Evolutionary conservation across 2,888 invertebrate genomes (phyloP), one percentile per base, ranked within the genome.

Genomic region (Ennomos fuscantarius): DNA sequence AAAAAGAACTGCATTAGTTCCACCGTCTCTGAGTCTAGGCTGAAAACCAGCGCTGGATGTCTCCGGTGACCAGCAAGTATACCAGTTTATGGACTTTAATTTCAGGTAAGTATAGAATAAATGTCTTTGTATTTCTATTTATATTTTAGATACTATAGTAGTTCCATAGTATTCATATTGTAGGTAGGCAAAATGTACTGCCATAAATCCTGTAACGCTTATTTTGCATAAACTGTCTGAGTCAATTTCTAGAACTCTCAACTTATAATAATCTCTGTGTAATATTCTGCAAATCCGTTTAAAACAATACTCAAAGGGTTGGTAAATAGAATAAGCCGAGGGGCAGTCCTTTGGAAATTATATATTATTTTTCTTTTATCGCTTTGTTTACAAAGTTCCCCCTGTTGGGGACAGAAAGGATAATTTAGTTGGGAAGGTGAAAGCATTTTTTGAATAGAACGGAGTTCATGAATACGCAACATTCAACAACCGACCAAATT

Each of bases 311-410:
- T 47, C 47, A 51, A 56, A 51, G 52, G 56, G 47, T 57, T 43
- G 47, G 57, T 41, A 57, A 57, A 57, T 52, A 52, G 52, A 57
- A 57, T 57, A 52, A 57, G 52, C 57, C 37, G 46, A 57, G 43
- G 48, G 52, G 43, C 57, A 57, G 43, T 57, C 57, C 57, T 46
- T 37, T 42, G 43, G 40, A 44, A 24, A 24, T 24, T 45, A 33
- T 57, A 48, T 47, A 36, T 52, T 57, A 52, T 57, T 57, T 57
- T 51, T 52, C 47, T 52, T 43, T 57, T 57, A 57, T 51, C 51
- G 57, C 47, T 57, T 57, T 57, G 57, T 52, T 57, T 57, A 57
- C 47, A 52, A 52, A 57, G 37, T 57, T 51, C 34, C 33, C 32
- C 32, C 34, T 40, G 46, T 37, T 52, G 37, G 40, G 51, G 52